Percentiles rank a stretch among this genome's conserved stretches.
Conservation (phyloP, 1,140 invertebrate genomes). For the Pantala flavescens region DNA sequence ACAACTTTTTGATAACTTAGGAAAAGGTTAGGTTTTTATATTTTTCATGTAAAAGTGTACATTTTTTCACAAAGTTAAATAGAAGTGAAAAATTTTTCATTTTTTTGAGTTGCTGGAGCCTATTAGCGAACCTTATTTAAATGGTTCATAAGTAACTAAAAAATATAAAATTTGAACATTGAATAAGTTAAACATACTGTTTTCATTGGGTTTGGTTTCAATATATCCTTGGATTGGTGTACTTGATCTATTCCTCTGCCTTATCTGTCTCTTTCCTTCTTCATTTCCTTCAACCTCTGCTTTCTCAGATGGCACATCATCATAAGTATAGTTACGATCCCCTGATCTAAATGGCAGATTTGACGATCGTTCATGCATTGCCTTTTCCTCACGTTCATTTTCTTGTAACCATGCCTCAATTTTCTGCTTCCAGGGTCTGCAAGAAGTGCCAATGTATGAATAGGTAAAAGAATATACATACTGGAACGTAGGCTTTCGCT, state of each 20-base stretch:
- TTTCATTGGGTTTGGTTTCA: background rate
- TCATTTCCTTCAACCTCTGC: background rate
- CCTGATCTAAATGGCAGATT: background rate
- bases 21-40: no score
- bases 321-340: background rate
- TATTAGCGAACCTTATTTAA: no score
- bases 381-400: slow-evolving; percentile 70
- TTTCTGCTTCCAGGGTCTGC: slow-evolving; percentile 70
- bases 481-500: no score
- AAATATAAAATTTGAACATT: no score
- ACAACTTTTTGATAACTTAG: no score
- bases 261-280: background rate
- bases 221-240: background rate
- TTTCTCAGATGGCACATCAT: background rate
- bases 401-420: slow-evolving; percentile 84
- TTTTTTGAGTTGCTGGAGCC: no score
- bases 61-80: no score
- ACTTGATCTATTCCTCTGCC: background rate
- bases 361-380: slow-evolving; percentile 23
- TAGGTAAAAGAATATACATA: no score
- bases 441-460: slow-evolving; percentile 25
- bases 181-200: background rate
- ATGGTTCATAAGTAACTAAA: no score
- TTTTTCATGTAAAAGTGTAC: no score
- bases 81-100: no score